Base-by-base conservation (phyloP, 2,113 vertebrate species). In the Oncorhynchus tshawytscha region DNA sequence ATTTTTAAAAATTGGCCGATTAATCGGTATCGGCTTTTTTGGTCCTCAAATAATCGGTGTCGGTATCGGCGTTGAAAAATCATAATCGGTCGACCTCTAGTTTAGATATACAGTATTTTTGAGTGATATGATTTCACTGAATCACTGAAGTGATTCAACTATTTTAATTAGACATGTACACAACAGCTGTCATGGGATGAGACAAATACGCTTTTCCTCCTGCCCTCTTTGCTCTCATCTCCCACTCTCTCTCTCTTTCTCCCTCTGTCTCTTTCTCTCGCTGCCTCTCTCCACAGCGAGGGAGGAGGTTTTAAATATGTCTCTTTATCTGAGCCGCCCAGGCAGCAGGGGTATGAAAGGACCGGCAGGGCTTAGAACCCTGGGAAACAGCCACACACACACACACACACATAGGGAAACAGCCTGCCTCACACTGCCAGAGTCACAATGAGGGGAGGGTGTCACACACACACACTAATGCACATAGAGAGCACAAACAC, bases 291-390 rank as follows among this genome's bases (percentile, higher is more conserved):
- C 88, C 88, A 86, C 88, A 86, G 88, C 84, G 87, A 83, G 85
- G 83, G 88, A 54, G 83, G 89, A 45, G 39, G 92, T 91, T 93
- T 90, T 84, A 90, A 93, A 93, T 91, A 90, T 89, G 88, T 81
- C 84, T 88, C 90, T 94, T 94, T 91, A 92, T 93, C 91, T 92
- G 88, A 88, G 90, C 83, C 76, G 86, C 86, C 89, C 91, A 92
- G 91, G 87, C 90, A 81, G 87, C 90, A 81, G 87, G 89, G 82
- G 86, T 90, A 92, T 91, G 88, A 94, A 92, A 92, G 87, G 87
- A 85, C 88, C 81, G 89, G 84, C 85, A 84, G 89, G 86, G 87
- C 91, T 90, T 84, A 91, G 90, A 92, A 92, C 85, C 87, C 85
- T 87, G 39, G 39, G 39, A 45, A 45, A 45, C 39, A 12, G 39